Base-by-base conservation (phyloP, 1,140 invertebrate species). In the Drosophila guanche region DNA sequence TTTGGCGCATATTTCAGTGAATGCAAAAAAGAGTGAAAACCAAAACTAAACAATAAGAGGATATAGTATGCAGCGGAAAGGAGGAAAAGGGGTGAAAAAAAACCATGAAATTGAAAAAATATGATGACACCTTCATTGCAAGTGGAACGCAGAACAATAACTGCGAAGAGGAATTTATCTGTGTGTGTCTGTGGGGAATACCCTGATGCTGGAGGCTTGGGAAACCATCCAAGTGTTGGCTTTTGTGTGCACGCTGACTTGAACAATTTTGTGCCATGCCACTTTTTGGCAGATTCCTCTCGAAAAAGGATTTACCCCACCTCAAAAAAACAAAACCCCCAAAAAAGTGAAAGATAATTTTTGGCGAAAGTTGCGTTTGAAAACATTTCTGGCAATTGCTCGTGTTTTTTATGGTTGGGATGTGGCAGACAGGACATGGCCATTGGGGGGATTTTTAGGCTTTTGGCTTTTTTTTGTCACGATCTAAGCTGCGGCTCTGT, bases 121-220 rank as follows among this genome's bases (percentile, higher is more conserved):
- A 86, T 78, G 77, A 86, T 86, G 81, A 86, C 81, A 86, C 81
- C 81, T 86, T 86, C 62, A 80, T 78, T 78, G 81, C 81, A 52
- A 70, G 69, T 68, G 65, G 74, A 86, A 80, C 76, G 16, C 74
- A 75, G 70, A 77, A 70, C 59, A 60, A 68, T 69, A 37, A 37
- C 33, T 37, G 4, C 33, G 33, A 4, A 10, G 10, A 12, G 33
- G 3, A 68, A 68, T 56, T 53, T 57, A 63, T 47, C 51, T 52
- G 23, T 14, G 5, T 29, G 16, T 53, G 43, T 14, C 47, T 22
- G 22, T 27, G 37, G 16, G 43, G 42, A 37, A 20, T 57, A 25
- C 25, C 20, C 55, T 20, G n/a, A n/a, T n/a, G n/a, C n/a, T n/a
- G 7, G 16, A 10, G 43, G 56, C 23, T 6, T 37, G 20, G 37